Percentiles rank a stretch among this genome's conserved stretches.
Evolutionary conservation across 2,888 invertebrate genomes (phyloP).

Genomic region (Troilus luridus): DNA sequence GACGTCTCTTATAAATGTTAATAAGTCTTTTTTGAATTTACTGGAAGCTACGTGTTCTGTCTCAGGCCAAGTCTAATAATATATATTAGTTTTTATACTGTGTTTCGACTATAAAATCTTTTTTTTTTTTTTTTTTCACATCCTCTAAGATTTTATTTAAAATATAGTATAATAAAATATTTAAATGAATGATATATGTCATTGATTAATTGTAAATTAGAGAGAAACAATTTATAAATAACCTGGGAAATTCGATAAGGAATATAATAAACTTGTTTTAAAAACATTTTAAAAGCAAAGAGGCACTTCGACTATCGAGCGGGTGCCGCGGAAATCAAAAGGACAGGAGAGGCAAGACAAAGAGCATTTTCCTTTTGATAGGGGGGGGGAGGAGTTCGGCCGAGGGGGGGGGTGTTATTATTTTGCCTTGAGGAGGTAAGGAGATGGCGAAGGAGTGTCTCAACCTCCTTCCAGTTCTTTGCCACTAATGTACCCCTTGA

Average conservation of each 20-base stretch:
- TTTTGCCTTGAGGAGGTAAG: neutral
- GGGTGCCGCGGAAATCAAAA: neutral
- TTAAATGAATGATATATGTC: no score
- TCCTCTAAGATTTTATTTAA: no score
- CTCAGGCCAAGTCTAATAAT: no score
- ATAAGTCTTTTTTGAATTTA: no score
- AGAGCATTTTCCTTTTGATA: neutral
- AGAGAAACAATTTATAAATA: neutral
- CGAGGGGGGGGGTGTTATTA: neutral
- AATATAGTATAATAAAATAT: no score
- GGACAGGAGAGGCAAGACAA: neutral
- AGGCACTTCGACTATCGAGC: neutral
- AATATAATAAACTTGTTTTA: neutral
- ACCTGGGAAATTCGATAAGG: neutral
- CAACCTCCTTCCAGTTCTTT: constrained; percentile 5
- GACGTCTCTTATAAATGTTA: no score
- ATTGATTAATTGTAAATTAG: neutral
- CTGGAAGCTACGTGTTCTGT: no score
- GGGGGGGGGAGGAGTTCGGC: neutral
- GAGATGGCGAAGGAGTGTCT: constrained; percentile 9
- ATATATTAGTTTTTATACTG: no score
- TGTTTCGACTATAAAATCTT: no score
- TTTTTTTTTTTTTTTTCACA: no score
- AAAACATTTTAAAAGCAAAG: neutral
- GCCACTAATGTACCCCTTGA: constrained; percentile 15